Evolutionary conservation across 2,797 vertebrate genomes (phyloP).

Genomic region (Rhinogobio ventralis): DNA sequence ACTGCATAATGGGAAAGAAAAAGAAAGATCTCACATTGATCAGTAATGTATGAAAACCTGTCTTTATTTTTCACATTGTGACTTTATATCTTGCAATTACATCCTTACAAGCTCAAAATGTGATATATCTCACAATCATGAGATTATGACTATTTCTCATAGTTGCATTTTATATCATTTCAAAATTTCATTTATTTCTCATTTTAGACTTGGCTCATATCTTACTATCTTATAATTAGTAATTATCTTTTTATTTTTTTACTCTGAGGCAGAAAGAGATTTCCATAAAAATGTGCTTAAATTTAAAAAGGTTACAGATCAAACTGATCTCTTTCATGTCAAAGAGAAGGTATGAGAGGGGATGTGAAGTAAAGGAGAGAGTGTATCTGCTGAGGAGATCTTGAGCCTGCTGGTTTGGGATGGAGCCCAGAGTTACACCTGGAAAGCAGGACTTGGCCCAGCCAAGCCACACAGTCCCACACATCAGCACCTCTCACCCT

Average conservation of each 20-base stretch:
- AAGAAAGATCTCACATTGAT: constrained; percentile 26
- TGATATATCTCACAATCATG: background rate
- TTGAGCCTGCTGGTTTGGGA: constrained; percentile 66
- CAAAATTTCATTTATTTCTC: background rate
- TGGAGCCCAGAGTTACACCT: constrained; percentile 65
- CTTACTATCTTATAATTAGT: too few relatives aligned
- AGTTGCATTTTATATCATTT: background rate
- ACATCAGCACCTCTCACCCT: constrained; percentile 66
- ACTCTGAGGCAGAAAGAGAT: too few relatives aligned
- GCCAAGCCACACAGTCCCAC: constrained; percentile 63
- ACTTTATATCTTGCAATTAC: background rate
- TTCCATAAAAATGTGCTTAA: background rate
- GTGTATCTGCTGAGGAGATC: constrained; percentile 29
- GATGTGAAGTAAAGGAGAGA: constrained; percentile 22
- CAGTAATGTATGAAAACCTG: background rate
- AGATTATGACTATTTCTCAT: too few relatives aligned
- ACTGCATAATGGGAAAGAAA: constrained; percentile 76
- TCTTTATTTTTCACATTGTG: background rate
- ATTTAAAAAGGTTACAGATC: background rate
- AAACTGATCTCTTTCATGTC: background rate
- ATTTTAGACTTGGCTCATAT: background rate
- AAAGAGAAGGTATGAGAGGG: constrained; percentile 18
- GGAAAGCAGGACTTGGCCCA: constrained; percentile 40
- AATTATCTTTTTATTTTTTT: background rate
- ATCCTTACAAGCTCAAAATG: background rate